Evolutionary conservation across 2,113 vertebrate species (phyloP), one percentile per base, ranked within the genome.

Genomic region (Saccopteryx bilineata): DNA sequence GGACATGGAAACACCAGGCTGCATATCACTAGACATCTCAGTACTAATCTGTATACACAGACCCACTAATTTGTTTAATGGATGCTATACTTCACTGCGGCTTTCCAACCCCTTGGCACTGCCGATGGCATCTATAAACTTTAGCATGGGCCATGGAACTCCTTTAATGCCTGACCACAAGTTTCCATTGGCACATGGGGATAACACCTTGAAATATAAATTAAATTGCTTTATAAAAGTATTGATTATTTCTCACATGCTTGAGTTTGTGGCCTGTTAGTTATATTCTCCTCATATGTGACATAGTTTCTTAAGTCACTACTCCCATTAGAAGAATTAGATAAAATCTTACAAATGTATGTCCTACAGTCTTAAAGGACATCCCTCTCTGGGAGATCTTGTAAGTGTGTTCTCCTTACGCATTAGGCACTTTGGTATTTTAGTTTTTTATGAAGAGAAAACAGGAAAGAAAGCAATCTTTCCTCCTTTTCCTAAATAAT

Each of bases 131-230:
- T 54, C 14, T 52, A 1, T 78, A 31, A 89, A 79, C 9, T 50
- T 93, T 85, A 60, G 52, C 56, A n/a, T 63, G 24, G 23, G 17
- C 5, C 50, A 9, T 54, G 54, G 33, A 65, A 68, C 54, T 72
- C 52, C 10, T 72, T 5, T 33, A 75, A 18, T 54, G 14, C 24
- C 31, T 69, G 75, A 33, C 21, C 9, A 2, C 15, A 58, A 74
- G 10, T 63, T 89, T 94, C n/a, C n/a, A 63, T 63, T 50, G 72
- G 65, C 8, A 74, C 9, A 48, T 48, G n/a, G 26, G 28, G n/a
- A 91, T 68, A 65, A 63, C 54, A 85, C 14, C 72, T 92, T 91
- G 83, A 84, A 82, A 80, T 89, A 24, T 63, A 80, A 87, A 72
- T 93, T 89, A 89, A 89, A 7, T 82, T 90, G 33, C 39, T 87